phyloP scores from a whole-genome alignment of 2,888 invertebrate genomes.

The Phortica magna region DNA sequence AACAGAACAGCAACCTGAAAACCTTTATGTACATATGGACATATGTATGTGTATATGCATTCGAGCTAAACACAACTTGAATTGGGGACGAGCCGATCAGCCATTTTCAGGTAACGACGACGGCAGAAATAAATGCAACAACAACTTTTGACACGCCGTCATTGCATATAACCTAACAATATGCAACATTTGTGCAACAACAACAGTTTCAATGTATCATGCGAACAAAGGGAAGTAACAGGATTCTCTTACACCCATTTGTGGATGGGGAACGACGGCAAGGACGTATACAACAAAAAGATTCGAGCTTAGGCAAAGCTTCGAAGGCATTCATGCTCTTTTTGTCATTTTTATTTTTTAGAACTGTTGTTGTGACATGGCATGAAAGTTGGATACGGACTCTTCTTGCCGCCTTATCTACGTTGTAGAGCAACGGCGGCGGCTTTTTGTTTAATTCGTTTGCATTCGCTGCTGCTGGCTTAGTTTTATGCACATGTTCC shows the following conservation, averaged over 20 bases:
- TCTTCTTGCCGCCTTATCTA: neutral
- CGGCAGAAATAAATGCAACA: conserved; percentile 6
- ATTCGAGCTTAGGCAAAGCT: conserved; percentile 9
- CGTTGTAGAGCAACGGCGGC: conserved; percentile 26
- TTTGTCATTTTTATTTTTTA: neutral
- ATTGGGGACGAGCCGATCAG: neutral
- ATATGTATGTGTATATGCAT: too few relatives aligned
- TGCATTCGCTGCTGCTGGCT: conserved; percentile 48
- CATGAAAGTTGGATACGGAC: neutral
- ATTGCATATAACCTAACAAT: conserved; percentile 20
- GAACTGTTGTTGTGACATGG: neutral
- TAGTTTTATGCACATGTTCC: conserved; percentile 8
- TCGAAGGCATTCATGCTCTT: conserved; percentile 5
- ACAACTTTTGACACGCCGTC: conserved; percentile 35
- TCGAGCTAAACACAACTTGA: neutral
- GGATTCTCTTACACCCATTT: neutral
- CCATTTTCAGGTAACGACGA: neutral
- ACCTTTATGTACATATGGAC: too few relatives aligned
- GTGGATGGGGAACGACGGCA: neutral
- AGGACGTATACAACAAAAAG: neutral
- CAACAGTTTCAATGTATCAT: conserved; percentile 39
- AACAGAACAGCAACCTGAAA: too few relatives aligned
- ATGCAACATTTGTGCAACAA: conserved; percentile 12
- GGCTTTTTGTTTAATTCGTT: conserved; percentile 71
- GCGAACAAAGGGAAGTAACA: conserved; percentile 30